Percentiles rank a stretch among this genome's conserved stretches.
These are phyloP conservation scores for Mylabris phalerata DNA, from an alignment of 1,140 invertebrate genomes.

Conservation along the genomic window DNA sequence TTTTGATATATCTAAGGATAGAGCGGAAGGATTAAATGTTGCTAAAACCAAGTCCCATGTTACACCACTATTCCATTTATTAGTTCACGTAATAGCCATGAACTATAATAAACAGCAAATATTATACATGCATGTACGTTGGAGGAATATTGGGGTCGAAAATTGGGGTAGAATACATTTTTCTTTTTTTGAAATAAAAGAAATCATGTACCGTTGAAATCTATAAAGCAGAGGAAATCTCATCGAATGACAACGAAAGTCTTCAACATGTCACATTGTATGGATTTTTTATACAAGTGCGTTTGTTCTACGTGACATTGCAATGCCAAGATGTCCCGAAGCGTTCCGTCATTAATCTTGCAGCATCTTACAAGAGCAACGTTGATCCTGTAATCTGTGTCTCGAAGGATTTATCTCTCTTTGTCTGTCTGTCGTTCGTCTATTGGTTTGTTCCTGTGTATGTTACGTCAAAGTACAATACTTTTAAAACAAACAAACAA, in stretches of 20 bases:
- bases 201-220: background rate
- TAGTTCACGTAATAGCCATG: too few species aligned
- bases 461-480: background rate
- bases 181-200: background rate
- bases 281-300: conserved; percentile 20
- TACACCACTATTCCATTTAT: too few species aligned
- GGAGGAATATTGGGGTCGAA: too few species aligned
- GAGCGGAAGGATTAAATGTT: too few species aligned
- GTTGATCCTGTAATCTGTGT: conserved; percentile 39
- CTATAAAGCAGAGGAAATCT: conserved; percentile 6
- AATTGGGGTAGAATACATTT: too few species aligned
- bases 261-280: conserved; percentile 8
- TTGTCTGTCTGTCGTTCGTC: conserved; percentile 33
- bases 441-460: conserved; percentile 8
- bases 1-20: too few species aligned
- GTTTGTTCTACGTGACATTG: conserved; percentile 33
- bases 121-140: too few species aligned
- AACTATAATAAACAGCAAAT: too few species aligned
- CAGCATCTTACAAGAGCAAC: conserved; percentile 28
- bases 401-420: conserved; percentile 38
- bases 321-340: conserved; percentile 36
- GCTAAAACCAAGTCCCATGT: too few species aligned
- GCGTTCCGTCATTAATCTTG: conserved; percentile 36
- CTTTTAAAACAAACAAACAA: background rate
- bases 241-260: conserved; percentile 1